phyloP scores from a whole-genome alignment of 2,888 invertebrate species.

The Argyresthia goedartella region DNA sequence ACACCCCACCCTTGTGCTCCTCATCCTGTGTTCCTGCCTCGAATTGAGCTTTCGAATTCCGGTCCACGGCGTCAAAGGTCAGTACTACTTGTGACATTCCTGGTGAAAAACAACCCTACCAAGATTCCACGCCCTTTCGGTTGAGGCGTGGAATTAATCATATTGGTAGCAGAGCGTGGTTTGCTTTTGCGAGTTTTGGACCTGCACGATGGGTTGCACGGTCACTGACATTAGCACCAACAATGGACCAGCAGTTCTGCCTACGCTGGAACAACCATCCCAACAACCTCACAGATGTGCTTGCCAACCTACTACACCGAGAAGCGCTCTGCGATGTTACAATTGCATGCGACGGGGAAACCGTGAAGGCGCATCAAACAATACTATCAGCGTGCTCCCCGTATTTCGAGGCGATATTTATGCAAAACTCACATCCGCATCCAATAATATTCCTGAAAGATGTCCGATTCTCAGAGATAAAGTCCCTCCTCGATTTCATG shows the following conservation, averaged over 20 bases:
- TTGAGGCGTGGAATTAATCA: too few relatives aligned
- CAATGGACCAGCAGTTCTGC: constrained; percentile 89
- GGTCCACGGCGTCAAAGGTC: too few relatives aligned
- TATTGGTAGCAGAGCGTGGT: too few relatives aligned
- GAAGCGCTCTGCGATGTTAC: constrained; percentile 95
- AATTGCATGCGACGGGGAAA: constrained; percentile 91
- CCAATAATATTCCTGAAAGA: constrained; percentile 94
- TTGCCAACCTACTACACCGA: constrained; percentile 87
- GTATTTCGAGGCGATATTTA: constrained; percentile 92
- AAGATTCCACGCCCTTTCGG: too few relatives aligned
- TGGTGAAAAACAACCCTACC: too few relatives aligned
- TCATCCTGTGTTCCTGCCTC: too few relatives aligned
- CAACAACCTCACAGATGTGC: constrained; percentile 90
- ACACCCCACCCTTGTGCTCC: too few relatives aligned
- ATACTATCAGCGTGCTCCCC: constrained; percentile 95
- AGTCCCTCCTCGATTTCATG: constrained; percentile 92
- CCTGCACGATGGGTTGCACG: too few relatives aligned
- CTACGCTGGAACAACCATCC: constrained; percentile 96
- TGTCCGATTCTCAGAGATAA: constrained; percentile 91
- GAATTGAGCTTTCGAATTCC: too few relatives aligned
- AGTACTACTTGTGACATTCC: too few relatives aligned
- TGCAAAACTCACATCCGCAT: constrained; percentile 90
- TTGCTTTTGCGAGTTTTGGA: too few relatives aligned
- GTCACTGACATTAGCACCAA: constrained; percentile 70
- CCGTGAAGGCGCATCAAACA: constrained; percentile 90